Conservation (phyloP, 2,113 vertebrate genomes). For the Bujurquina vittata region DNA sequence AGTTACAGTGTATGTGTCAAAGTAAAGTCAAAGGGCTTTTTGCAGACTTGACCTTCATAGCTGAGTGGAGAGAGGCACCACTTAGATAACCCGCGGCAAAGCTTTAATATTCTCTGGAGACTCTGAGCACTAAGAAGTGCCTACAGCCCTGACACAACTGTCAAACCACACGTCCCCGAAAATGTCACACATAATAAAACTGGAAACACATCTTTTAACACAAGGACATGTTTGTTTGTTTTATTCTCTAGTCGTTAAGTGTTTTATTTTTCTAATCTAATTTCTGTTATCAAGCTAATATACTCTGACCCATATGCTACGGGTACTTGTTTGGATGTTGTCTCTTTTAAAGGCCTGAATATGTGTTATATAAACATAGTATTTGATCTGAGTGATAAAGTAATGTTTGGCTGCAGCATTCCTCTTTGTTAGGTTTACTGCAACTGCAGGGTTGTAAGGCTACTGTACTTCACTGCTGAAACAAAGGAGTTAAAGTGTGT, state of each 20-base stretch:
- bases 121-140: background rate
- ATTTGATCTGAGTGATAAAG: conserved; percentile 5
- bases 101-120: conserved; percentile 38
- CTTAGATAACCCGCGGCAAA: conserved; percentile 38
- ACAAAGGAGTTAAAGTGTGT: conserved; percentile 59
- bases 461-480: conserved; percentile 55
- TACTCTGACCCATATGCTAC: background rate
- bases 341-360: background rate
- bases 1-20: conserved; percentile 8
- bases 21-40: conserved; percentile 25
- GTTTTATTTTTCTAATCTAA: background rate
- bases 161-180: background rate
- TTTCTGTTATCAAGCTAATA: background rate
- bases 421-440: conserved; percentile 2
- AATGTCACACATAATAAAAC: conserved; percentile 8
- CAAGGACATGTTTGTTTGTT: background rate
- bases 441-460: conserved; percentile 28
- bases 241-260: background rate
- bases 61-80: conserved; percentile 30
- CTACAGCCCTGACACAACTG: background rate
- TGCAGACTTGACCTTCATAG: conserved; percentile 51
- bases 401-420: conserved; percentile 1
- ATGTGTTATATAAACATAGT: background rate
- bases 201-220: background rate
- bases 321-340: conserved; percentile 21